Evolutionary conservation across 2,888 invertebrate species (phyloP).

Genomic region (Agrochola lychnidis): DNA sequence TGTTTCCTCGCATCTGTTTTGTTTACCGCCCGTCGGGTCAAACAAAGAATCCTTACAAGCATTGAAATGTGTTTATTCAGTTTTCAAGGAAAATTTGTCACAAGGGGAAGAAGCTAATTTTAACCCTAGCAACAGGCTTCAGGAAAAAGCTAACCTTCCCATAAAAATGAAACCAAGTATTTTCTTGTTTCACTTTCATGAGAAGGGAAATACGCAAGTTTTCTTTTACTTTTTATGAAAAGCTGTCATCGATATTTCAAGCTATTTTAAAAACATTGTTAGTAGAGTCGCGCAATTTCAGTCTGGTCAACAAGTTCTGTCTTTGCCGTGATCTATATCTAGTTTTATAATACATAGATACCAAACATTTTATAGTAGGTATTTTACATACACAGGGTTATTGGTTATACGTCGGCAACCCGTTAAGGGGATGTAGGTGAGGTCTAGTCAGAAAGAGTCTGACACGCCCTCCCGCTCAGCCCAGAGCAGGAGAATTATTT

Average conservation of each 20-base stretch:
- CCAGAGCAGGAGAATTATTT: no score
- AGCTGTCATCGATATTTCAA: conserved; percentile 20
- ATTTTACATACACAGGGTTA: neutral
- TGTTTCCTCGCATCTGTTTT: neutral
- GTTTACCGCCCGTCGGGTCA: neutral
- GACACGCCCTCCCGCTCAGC: no score
- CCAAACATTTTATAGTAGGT: neutral
- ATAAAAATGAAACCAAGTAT: neutral
- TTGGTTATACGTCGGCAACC: no score
- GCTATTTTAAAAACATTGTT: conserved; percentile 56
- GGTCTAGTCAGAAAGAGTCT: no score
- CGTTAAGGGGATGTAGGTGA: no score
- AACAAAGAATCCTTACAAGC: neutral
- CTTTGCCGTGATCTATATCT: conserved; percentile 50
- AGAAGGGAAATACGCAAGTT: neutral
- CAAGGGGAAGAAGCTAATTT: neutral
- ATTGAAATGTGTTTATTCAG: neutral
- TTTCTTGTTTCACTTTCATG: conserved; percentile 15
- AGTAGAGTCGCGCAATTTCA: neutral
- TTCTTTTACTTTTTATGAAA: neutral
- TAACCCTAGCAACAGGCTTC: neutral
- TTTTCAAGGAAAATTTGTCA: neutral
- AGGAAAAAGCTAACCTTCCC: neutral
- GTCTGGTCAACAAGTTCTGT: conserved; percentile 43
- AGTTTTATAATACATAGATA: neutral